Conservation (phyloP, 2,113 vertebrate species). For the Mesocricetus auratus region DNA sequence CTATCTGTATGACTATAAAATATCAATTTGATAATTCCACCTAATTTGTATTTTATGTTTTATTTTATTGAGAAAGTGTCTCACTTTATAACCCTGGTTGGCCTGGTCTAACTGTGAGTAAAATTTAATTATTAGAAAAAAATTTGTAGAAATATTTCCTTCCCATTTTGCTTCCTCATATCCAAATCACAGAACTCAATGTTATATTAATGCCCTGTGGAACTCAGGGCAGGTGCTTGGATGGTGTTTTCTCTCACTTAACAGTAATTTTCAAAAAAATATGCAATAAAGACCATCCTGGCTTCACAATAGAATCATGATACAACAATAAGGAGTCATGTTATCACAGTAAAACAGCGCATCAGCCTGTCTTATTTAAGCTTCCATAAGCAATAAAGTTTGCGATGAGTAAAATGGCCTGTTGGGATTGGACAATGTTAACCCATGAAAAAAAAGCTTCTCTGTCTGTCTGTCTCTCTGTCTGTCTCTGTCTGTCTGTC, state of each 20-base stretch:
- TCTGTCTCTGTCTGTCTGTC: no score
- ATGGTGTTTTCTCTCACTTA: background rate
- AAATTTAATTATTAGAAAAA: background rate
- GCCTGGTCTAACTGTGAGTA: background rate
- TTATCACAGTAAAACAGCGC: background rate
- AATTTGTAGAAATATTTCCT: background rate
- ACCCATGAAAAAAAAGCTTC: background rate
- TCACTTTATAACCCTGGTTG: background rate
- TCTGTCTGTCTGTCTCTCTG: no score
- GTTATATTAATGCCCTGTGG: background rate
- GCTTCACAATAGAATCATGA: background rate
- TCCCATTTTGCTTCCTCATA: background rate
- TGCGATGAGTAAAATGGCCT: background rate
- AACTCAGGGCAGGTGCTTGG: background rate
- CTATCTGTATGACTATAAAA: background rate
- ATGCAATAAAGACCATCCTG: background rate
- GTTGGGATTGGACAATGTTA: background rate
- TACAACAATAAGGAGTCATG: background rate
- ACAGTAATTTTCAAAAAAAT: constrained; percentile 30
- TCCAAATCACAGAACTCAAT: background rate
- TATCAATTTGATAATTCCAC: background rate
- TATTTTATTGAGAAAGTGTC: background rate
- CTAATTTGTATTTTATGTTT: background rate
- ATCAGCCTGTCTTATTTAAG: background rate
- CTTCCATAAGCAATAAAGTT: background rate